These are phyloP conservation scores for Scaptomyza caliginosa DNA, from an alignment of 2,888 invertebrate genomes.

Conservation along the genomic window DNA sequence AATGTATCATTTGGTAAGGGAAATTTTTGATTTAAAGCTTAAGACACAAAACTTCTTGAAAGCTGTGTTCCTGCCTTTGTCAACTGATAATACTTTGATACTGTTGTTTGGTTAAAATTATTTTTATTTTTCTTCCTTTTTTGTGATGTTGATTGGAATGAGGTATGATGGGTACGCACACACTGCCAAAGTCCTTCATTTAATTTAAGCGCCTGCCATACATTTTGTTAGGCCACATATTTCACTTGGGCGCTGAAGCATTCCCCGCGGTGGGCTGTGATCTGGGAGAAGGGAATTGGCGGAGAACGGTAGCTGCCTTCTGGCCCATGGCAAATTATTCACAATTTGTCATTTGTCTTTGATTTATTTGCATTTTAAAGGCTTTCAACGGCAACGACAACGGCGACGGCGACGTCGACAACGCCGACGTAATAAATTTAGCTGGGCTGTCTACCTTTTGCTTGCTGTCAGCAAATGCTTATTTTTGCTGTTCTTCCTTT, in stretches of 20 bases:
- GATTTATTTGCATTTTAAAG: slow-evolving; percentile 80
- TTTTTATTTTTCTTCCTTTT: neutral
- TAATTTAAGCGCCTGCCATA: slow-evolving; percentile 76
- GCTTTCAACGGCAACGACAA: slow-evolving; percentile 76
- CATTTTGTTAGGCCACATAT: slow-evolving; percentile 72
- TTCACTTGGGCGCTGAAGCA: slow-evolving; percentile 46
- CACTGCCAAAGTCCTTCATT: slow-evolving; percentile 64
- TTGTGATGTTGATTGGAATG: neutral
- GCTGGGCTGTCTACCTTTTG: slow-evolving; percentile 74
- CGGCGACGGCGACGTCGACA: slow-evolving; percentile 66
- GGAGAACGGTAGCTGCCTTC: slow-evolving; percentile 44
- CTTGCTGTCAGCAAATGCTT: slow-evolving; percentile 64
- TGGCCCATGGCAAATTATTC: slow-evolving; percentile 77
- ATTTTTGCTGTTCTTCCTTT: slow-evolving; percentile 18
- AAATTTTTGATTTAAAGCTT: too few species aligned
- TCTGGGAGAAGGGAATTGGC: neutral
- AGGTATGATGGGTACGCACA: slow-evolving; percentile 1
- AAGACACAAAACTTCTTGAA: neutral
- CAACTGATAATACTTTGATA: slow-evolving; percentile 8
- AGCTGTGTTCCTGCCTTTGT: neutral
- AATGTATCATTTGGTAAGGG: too few species aligned
- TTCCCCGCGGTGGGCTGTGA: neutral
- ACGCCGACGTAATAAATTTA: slow-evolving; percentile 73
- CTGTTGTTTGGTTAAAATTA: slow-evolving; percentile 13
- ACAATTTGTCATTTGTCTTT: slow-evolving; percentile 79